Evolutionary conservation across 2,113 vertebrate species (phyloP).

Genomic region (Sminthopsis crassicaudata): DNA sequence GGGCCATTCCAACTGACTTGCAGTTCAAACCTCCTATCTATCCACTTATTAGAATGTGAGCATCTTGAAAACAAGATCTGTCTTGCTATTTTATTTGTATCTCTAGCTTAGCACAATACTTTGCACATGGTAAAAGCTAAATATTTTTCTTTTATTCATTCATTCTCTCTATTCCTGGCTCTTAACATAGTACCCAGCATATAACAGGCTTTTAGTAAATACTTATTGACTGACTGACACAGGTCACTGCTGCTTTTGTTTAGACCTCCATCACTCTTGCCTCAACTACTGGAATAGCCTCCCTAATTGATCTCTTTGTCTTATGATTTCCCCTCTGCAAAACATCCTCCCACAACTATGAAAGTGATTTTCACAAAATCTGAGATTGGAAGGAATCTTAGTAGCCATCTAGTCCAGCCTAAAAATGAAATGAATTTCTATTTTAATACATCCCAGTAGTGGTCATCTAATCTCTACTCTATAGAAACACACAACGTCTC

Average conservation of each 20-base stretch:
- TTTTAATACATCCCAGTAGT: not conserved
- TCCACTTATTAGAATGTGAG: not conserved
- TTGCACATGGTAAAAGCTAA: not conserved
- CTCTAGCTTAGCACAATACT: not conserved
- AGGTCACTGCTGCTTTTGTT: not conserved
- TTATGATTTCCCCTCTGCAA: not conserved
- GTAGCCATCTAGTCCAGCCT: not conserved
- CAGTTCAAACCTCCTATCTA: not conserved
- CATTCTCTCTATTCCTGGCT: not conserved
- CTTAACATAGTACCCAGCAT: not conserved
- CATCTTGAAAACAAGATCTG: not conserved
- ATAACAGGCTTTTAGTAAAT: not conserved
- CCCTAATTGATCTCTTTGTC: not conserved
- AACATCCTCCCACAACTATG: not conserved
- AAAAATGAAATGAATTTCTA: not conserved
- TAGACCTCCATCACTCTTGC: not conserved
- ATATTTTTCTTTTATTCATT: not conserved
- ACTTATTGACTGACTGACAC: not conserved
- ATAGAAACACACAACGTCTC: not conserved
- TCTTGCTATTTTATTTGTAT: not conserved
- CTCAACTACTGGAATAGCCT: not conserved
- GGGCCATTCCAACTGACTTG: not conserved
- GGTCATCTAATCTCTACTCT: not conserved
- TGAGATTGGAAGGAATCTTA: not conserved
- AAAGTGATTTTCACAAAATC: not conserved